Evolutionary conservation across 1,140 invertebrate species (phyloP).

Genomic region (Brachionus rotundiformis): DNA sequence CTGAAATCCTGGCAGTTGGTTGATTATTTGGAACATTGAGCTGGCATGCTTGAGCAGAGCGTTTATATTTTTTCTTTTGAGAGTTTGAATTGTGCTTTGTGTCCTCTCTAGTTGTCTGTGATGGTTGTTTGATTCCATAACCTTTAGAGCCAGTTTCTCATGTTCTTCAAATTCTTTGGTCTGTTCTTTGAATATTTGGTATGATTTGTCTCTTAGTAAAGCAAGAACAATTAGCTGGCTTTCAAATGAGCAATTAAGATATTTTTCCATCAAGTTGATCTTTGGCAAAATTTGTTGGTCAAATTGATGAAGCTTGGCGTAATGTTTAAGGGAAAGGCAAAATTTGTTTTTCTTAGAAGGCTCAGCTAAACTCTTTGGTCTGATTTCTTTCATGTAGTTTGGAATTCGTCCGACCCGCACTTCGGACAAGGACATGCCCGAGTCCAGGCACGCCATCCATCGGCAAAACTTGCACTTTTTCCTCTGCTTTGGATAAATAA

Average conservation of each 20-base stretch:
- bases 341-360: neutral
- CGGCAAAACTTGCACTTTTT: conserved; percentile 62
- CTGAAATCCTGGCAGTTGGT: conserved; percentile 29
- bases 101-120: neutral
- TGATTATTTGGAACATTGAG: neutral
- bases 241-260: neutral
- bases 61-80: neutral
- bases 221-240: neutral
- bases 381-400: conserved; percentile 59
- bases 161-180: neutral
- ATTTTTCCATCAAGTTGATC: neutral
- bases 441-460: conserved; percentile 58
- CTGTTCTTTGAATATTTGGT: neutral
- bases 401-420: conserved; percentile 61
- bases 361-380: neutral
- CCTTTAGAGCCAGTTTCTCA: neutral
- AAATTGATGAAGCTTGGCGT: neutral
- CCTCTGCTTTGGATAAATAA: conserved; percentile 57
- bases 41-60: neutral
- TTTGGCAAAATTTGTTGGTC: neutral
- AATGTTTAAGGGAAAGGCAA: neutral
- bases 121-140: too few species aligned
- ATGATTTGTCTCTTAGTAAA: conserved; percentile 7
- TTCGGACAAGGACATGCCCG: conserved; percentile 61
- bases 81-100: neutral